phyloP scores from a whole-genome alignment of 2,797 vertebrate genomes.

The Ctenochaetus hawaiiensis region DNA sequence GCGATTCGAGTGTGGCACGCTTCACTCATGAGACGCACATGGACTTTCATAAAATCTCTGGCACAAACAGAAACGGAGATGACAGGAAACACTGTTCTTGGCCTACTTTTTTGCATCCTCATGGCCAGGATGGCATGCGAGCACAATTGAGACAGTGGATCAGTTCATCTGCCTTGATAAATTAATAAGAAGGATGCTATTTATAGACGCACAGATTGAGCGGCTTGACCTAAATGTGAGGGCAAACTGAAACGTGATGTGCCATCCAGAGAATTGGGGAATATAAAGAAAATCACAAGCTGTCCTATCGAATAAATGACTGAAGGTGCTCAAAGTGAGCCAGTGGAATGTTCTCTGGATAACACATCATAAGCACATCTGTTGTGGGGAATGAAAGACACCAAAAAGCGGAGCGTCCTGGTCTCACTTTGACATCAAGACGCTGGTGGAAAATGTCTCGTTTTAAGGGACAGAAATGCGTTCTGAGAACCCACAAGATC shows the following conservation, averaged over 20 bases:
- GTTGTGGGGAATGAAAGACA: conserved; percentile 24
- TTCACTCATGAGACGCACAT: conserved; percentile 54
- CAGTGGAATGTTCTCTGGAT: conserved; percentile 10
- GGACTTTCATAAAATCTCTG: conserved; percentile 45
- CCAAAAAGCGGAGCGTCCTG: conserved; percentile 28
- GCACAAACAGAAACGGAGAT: conserved; percentile 46
- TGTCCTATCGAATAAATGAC: background rate
- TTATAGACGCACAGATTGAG: conserved; percentile 60
- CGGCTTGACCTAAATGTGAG: conserved; percentile 61
- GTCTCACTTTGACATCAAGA: conserved; percentile 37
- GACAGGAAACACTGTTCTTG: conserved; percentile 52
- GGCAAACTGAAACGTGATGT: conserved; percentile 44
- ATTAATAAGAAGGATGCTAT: conserved; percentile 74
- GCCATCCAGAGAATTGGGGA: conserved; percentile 3
- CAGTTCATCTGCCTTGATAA: conserved; percentile 64
- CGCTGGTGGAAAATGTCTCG: conserved; percentile 19
- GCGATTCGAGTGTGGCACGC: conserved; percentile 31
- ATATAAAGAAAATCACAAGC: conserved; percentile 25
- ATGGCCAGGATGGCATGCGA: conserved; percentile 52
- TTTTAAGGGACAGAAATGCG: conserved; percentile 29
- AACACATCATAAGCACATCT: conserved; percentile 28
- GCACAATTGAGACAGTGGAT: conserved; percentile 44
- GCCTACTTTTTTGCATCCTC: conserved; percentile 67
- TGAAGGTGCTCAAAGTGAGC: background rate
- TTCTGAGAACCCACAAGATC: conserved; percentile 17